Evolutionary conservation across 2,797 vertebrate genomes (phyloP).

Genomic region (Periophthalmus magnuspinnatus): DNA sequence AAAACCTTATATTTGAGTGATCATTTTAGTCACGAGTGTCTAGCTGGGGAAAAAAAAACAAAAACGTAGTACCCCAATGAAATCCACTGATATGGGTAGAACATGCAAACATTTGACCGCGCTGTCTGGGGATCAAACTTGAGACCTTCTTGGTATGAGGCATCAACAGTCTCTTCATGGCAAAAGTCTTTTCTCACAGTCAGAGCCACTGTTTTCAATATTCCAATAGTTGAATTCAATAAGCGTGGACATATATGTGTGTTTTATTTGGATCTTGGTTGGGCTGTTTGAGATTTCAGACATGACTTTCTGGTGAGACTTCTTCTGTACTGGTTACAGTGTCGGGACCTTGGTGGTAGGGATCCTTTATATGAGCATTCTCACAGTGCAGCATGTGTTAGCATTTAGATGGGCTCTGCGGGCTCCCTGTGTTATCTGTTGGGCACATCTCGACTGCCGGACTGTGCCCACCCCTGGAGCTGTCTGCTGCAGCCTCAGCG

Average conservation of each 20-base stretch:
- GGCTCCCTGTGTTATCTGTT: constrained; percentile 39
- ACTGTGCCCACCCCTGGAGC: constrained; percentile 49
- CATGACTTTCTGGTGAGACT: constrained; percentile 6
- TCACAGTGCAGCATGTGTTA: constrained; percentile 44
- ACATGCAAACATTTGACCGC: neutral
- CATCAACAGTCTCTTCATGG: neutral
- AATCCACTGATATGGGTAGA: neutral
- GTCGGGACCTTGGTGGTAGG: neutral
- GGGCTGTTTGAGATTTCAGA: neutral
- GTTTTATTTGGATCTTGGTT: constrained; percentile 4
- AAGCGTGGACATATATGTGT: neutral
- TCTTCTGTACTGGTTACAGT: neutral
- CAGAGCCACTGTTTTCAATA: neutral
- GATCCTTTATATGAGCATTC: neutral
- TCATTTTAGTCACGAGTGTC: too few species aligned
- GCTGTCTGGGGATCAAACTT: neutral
- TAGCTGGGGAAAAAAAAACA: too few species aligned
- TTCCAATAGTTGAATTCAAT: neutral
- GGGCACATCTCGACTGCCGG: constrained; percentile 43
- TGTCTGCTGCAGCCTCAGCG: constrained; percentile 40
- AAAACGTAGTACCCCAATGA: too few species aligned
- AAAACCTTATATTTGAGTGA: too few species aligned
- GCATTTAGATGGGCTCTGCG: constrained; percentile 39
- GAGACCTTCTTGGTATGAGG: neutral
- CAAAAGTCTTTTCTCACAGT: neutral